These are phyloP conservation scores for Tretioscincus oriximinensis DNA, from an alignment of 2,113 vertebrate genomes.

Conservation along the genomic window DNA sequence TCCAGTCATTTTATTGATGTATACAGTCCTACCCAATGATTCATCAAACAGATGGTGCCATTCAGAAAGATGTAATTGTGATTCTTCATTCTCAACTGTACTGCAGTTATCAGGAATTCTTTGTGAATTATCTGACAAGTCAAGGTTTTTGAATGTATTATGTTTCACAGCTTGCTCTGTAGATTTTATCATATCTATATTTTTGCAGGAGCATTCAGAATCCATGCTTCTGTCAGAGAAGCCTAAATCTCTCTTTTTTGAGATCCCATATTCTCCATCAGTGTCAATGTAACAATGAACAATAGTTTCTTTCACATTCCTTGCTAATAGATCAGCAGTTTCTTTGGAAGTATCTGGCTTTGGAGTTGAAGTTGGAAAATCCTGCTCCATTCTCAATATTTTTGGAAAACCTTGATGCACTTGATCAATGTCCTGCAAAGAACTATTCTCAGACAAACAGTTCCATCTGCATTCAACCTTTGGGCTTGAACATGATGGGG, in stretches of 20 bases:
- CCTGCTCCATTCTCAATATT: constrained; percentile 7
- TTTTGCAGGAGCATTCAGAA: not conserved
- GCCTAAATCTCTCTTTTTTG: constrained; percentile 28
- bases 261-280: constrained; percentile 31
- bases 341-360: not conserved
- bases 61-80: constrained; percentile 36
- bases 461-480: constrained; percentile 19
- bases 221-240: constrained; percentile 20
- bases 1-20: constrained; percentile 87
- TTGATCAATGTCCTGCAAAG: constrained; percentile 31
- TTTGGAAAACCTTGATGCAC: constrained; percentile 31
- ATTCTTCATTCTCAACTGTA: constrained; percentile 31
- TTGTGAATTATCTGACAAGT: constrained; percentile 17
- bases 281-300: constrained; percentile 17
- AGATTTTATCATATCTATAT: constrained; percentile 24
- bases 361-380: constrained; percentile 17
- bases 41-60: constrained; percentile 87
- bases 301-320: not conserved
- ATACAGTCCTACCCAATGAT: constrained; percentile 79
- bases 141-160: constrained; percentile 1
- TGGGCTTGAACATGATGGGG: constrained; percentile 39
- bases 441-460: constrained; percentile 29
- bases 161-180: constrained; percentile 46
- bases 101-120: constrained; percentile 8
- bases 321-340: not conserved